A percentile compares a stretch with the other conserved stretches of the same genome.
Evolutionary conservation across 92 coral and sea anemone genomes (phyloP).

Genomic region (Porites divaricata): DNA sequence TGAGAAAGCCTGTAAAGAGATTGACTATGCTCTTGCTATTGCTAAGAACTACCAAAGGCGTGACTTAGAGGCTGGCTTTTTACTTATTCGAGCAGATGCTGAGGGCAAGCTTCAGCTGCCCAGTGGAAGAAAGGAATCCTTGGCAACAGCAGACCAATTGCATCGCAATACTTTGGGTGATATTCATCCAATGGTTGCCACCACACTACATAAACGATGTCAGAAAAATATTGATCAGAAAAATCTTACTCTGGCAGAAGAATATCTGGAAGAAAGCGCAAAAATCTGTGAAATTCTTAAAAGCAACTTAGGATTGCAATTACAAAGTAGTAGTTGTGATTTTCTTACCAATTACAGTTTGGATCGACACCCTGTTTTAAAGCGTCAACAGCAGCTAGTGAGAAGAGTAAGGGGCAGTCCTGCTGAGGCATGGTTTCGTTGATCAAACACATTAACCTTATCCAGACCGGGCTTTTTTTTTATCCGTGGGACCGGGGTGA

Average conservation of each 20-base stretch:
- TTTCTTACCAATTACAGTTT: conserved; percentile 4
- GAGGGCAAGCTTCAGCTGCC: background rate
- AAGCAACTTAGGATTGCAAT: conserved; percentile 1
- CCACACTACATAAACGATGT: conserved; percentile 7
- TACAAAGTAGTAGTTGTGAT: background rate
- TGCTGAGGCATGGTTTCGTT: background rate
- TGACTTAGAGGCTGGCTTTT: conserved; percentile 10
- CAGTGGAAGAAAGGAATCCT: background rate
- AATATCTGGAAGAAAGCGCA: conserved; percentile 8
- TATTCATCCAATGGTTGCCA: conserved; percentile 17
- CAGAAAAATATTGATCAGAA: background rate
- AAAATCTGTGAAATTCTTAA: conserved; percentile 13
- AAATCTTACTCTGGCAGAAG: background rate
- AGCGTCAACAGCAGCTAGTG: background rate
- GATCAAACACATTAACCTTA: no score
- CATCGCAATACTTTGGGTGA: conserved; percentile 17
- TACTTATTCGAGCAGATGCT: conserved; percentile 14
- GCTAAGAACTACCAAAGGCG: background rate
- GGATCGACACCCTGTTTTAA: background rate
- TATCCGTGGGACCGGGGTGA: no score
- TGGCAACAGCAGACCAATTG: background rate
- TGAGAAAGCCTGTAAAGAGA: background rate
- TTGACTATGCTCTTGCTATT: background rate
- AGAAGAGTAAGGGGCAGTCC: conserved; percentile 1
- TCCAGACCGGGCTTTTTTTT: no score